Evolutionary conservation across 2,888 invertebrate species (phyloP).

Genomic region (Theretra japonica): DNA sequence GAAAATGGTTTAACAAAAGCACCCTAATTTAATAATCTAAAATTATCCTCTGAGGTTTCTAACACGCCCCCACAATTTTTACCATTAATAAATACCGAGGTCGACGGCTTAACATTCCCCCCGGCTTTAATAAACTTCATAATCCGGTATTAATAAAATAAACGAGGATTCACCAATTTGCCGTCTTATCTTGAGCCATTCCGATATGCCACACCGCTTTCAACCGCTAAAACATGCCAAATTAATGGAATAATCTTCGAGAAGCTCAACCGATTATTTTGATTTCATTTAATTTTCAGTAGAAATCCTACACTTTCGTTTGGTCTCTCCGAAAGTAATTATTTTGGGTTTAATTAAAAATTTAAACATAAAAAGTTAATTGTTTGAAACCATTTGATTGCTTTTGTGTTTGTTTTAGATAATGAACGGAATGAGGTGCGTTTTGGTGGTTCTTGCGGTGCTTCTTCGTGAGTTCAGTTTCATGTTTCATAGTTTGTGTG

Average conservation of each 20-base stretch:
- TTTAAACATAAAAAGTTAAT: slow-evolving; percentile 12
- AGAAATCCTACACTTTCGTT: background rate
- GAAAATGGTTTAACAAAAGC: no score
- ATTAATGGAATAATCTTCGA: slow-evolving; percentile 10
- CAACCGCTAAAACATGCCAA: slow-evolving; percentile 12
- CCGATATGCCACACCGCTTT: no score
- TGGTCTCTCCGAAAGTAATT: background rate
- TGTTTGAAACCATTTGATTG: slow-evolving; percentile 20
- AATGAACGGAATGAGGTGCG: background rate
- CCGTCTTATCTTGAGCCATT: background rate
- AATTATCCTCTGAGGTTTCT: no score
- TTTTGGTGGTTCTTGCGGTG: background rate
- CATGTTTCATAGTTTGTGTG: background rate
- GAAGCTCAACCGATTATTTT: background rate
- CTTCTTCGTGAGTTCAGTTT: slow-evolving; percentile 10
- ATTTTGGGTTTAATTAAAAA: slow-evolving; percentile 16
- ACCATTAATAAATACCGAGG: no score
- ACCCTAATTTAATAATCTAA: no score
- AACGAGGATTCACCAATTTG: background rate
- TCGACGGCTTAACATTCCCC: background rate
- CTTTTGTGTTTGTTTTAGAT: slow-evolving; percentile 5
- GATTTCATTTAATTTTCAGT: background rate
- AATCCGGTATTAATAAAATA: background rate
- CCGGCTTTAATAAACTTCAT: background rate
- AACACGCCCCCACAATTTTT: no score